phyloP scores from a whole-genome alignment of 2,888 invertebrate species.

The Enoplolaimus lenunculus region DNA sequence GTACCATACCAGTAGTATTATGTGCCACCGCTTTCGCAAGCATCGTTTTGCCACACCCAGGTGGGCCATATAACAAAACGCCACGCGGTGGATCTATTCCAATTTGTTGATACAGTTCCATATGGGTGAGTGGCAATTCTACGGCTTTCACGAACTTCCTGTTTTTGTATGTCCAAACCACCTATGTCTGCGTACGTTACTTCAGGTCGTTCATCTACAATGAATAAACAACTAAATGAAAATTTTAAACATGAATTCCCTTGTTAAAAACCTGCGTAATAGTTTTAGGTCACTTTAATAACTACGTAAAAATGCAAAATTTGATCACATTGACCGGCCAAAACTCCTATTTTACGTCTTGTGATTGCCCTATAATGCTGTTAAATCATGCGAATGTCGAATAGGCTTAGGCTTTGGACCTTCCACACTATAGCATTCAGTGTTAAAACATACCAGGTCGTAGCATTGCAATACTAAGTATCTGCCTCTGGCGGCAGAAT shows the following conservation, averaged over 20 bases:
- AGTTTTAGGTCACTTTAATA: too few relatives aligned
- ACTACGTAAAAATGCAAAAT: too few relatives aligned
- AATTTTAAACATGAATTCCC: too few relatives aligned
- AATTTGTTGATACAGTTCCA: conserved; percentile 86
- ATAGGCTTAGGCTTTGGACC: too few relatives aligned
- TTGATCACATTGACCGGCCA: too few relatives aligned
- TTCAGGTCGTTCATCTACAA: conserved; percentile 84
- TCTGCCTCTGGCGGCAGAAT: conserved; percentile 97
- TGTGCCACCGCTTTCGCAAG: conserved; percentile 95
- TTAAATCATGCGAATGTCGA: too few relatives aligned
- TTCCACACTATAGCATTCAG: too few relatives aligned
- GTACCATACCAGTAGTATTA: conserved; percentile 70
- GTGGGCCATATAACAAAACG: conserved; percentile 98
- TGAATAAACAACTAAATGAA: too few relatives aligned
- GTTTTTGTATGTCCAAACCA: conserved; percentile 99
- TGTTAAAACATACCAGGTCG: conserved; percentile 63
- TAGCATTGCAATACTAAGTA: conserved; percentile 91
- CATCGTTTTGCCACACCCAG: conserved; percentile 98
- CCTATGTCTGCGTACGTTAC: conserved; percentile 93
- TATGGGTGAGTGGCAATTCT: conserved; percentile 90
- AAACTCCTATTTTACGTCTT: too few relatives aligned
- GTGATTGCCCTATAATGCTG: too few relatives aligned
- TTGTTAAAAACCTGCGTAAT: too few relatives aligned
- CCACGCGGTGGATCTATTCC: conserved; percentile 97
- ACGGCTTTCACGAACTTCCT: conserved; percentile 97